Evolutionary conservation across 2,888 invertebrate genomes (phyloP).

Genomic region (Melanostoma scalare): DNA sequence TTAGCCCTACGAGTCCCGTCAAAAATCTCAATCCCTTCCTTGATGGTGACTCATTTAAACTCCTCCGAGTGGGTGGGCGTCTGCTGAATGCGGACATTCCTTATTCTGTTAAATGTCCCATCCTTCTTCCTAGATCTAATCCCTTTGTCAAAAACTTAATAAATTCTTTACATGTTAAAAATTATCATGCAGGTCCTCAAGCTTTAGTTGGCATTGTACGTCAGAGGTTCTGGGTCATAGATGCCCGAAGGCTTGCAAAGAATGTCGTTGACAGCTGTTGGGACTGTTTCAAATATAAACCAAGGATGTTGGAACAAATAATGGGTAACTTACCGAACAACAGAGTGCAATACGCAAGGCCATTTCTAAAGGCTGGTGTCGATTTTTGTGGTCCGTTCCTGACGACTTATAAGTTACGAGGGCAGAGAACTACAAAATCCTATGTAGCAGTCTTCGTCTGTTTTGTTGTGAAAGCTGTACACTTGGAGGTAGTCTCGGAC

Average conservation of each 20-base stretch:
- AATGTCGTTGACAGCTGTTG: slow-evolving; percentile 15
- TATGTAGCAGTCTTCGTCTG: slow-evolving; percentile 56
- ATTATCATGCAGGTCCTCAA: slow-evolving; percentile 50
- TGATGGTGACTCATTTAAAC: too few species aligned
- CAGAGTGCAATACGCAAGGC: slow-evolving; percentile 23
- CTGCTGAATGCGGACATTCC: slow-evolving; percentile 52
- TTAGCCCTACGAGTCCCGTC: slow-evolving; percentile 2
- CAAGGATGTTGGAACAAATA: slow-evolving; percentile 36
- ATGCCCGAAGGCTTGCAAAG: neutral
- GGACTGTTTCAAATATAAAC: slow-evolving; percentile 7
- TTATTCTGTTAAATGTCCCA: slow-evolving; percentile 66
- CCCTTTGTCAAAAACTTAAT: slow-evolving; percentile 2
- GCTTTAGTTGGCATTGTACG: slow-evolving; percentile 21
- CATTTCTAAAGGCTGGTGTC: slow-evolving; percentile 57
- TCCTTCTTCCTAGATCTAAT: slow-evolving; percentile 70
- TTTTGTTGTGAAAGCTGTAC: slow-evolving; percentile 46
- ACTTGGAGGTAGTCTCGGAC: slow-evolving; percentile 37
- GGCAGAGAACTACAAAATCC: slow-evolving; percentile 18
- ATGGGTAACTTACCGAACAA: slow-evolving; percentile 67
- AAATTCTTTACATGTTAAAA: slow-evolving; percentile 11
- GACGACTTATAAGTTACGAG: slow-evolving; percentile 35
- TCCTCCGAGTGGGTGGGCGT: too few species aligned
- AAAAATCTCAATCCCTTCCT: slow-evolving; percentile 13
- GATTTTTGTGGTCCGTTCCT: slow-evolving; percentile 68
- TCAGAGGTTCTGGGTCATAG: slow-evolving; percentile 42